A percentile compares a stretch with the other conserved stretches of the same genome.
Conservation (phyloP, 2,888 invertebrate genomes). For the Mantis religiosa region DNA sequence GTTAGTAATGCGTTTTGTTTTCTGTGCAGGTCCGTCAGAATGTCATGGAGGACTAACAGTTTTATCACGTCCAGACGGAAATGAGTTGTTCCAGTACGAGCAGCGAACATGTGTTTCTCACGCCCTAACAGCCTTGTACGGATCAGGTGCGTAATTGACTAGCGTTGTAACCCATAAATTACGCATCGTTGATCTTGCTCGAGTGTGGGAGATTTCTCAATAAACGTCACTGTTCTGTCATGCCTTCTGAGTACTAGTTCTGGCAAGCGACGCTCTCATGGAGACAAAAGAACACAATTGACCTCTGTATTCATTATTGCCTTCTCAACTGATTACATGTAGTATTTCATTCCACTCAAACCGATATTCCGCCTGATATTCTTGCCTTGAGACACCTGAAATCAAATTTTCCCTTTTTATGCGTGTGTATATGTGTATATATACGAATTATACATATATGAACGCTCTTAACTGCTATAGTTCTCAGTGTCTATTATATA, state of each 20-base stretch:
- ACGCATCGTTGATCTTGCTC: background rate
- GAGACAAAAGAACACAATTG: background rate
- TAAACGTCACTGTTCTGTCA: background rate
- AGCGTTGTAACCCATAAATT: background rate
- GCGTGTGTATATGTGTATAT: no score
- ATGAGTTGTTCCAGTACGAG: background rate
- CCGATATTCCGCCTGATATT: no score
- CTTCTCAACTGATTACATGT: no score
- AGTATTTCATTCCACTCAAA: no score
- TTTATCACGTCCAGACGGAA: background rate
- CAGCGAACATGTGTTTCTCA: background rate
- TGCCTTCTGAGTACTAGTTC: background rate
- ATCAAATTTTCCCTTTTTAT: no score
- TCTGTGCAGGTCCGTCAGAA: no score
- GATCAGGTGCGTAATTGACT: background rate
- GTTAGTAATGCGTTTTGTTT: no score
- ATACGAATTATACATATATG: no score
- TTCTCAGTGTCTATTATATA: no score
- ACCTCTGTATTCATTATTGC: no score
- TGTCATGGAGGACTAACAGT: background rate
- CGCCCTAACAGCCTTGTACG: background rate
- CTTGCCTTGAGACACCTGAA: no score
- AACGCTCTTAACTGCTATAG: no score
- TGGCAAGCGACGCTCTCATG: background rate
- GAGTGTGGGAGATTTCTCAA: background rate